A percentile compares a stretch with the other conserved stretches of the same genome.
phyloP scores from a whole-genome alignment of 2,113 vertebrate genomes.

The Microcebus murinus region DNA sequence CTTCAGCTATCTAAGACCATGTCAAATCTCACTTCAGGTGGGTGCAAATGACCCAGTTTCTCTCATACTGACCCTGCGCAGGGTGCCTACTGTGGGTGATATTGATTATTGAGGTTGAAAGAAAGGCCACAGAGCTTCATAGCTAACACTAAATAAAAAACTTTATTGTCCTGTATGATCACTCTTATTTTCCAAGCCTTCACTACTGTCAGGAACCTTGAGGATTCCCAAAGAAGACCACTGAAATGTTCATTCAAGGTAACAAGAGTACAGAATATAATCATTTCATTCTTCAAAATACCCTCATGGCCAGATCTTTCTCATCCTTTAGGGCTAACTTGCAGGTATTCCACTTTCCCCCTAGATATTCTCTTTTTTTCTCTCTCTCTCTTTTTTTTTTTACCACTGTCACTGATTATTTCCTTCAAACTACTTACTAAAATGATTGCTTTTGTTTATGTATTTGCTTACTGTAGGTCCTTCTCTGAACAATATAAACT shows the following conservation, averaged over 20 bases:
- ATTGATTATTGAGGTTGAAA: not conserved
- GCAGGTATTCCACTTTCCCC: not conserved
- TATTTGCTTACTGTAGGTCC: not conserved
- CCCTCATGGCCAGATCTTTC: not conserved
- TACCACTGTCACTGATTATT: not conserved
- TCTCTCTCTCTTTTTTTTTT: fast-evolving
- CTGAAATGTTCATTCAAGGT: not conserved
- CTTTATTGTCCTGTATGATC: not conserved
- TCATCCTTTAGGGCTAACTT: not conserved
- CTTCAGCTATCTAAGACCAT: not conserved
- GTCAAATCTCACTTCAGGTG: not conserved
- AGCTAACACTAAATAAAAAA: not conserved
- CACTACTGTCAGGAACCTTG: not conserved
- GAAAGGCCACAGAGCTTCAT: slow-evolving; percentile 24
- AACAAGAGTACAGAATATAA: not conserved
- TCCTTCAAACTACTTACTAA: not conserved
- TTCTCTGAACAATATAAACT: not conserved
- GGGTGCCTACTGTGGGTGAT: not conserved
- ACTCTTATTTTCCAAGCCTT: not conserved
- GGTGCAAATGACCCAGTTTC: not conserved
- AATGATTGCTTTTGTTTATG: not conserved
- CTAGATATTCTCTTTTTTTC: not conserved
- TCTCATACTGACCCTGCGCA: not conserved
- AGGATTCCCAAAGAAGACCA: not conserved
- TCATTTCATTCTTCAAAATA: not conserved